Base-by-base conservation (phyloP, 64 coral and sea anemone genomes). In the Stichodactyla mertensii region DNA sequence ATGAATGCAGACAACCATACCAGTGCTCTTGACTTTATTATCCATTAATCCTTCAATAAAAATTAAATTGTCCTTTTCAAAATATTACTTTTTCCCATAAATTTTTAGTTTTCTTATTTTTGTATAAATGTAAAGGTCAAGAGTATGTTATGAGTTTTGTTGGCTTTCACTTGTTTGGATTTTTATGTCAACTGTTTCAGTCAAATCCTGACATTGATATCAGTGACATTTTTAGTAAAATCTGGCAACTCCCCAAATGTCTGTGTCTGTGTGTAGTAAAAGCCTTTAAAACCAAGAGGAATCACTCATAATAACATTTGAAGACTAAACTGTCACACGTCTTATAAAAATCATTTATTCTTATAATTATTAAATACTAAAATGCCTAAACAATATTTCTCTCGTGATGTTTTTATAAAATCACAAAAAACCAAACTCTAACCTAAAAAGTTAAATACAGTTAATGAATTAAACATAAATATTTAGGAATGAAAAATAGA, bases 281-380 rank as follows among this genome's bases (percentile, higher is more conserved):
- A 81, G 26, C 19, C 51, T 81, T 53, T 53, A 81, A 81, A 81
- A 81, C 7, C 53, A 20, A 74, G 12, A 31, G 16, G 27, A 81
- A 81, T 81, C 19, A 55, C 18, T 81, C 78, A 81, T 81, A 55
- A 53, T 53, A 28, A 81, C 16, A 81, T 81, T 81, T 55, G 53
- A 81, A 54, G 78, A 55, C 53, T 81, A 81, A 81, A 81, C 78
- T 81, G 78, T 81, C 78, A 81, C 78, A 81, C 78, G 78, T 81
- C 78, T 81, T 81, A 54, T 81, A 79, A 52, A 36, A 79, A 0
- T 79, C 5, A 51, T 18, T 79, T 12, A 51, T 52, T 80, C 12
- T 51, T 19, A 51, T 52, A 52, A 80, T 6, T 53, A 14, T 81
- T 19, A 28, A 81, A 81, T 28, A 80, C 20, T 28, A 20, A 81